phyloP scores from a whole-genome alignment of 1,140 invertebrate species.

The Cyclina sinensis region DNA sequence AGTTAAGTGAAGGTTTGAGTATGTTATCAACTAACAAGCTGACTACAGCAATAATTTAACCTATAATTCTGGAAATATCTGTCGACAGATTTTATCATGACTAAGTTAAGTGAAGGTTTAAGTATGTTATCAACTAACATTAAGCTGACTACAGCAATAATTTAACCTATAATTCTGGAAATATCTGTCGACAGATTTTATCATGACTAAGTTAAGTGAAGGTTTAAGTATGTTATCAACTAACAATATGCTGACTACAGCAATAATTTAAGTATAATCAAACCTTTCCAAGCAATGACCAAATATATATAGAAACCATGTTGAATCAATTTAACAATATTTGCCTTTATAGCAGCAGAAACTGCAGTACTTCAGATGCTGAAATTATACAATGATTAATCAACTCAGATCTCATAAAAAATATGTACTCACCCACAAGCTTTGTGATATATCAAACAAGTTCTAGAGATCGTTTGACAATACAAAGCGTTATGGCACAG shows the following conservation, averaged over 20 bases:
- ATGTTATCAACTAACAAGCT: no score
- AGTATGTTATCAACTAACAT: no score
- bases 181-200: not conserved
- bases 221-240: no score
- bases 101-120: no score
- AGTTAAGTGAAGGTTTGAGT: no score
- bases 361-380: not conserved
- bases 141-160: no score
- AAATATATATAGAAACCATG: not conserved
- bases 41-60: no score
- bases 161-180: no score
- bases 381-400: not conserved
- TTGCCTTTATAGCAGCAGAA: not conserved
- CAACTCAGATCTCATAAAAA: not conserved
- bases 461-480: not conserved
- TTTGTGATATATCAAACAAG: not conserved
- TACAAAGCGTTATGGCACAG: constrained; percentile 55
- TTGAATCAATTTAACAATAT: not conserved
- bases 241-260: no score
- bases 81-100: no score
- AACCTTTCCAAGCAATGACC: not conserved
- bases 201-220: no score
- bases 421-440: constrained; percentile 45
- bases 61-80: no score
- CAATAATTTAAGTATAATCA: not conserved